These are phyloP conservation scores for Gymnothorax javanicus DNA, from an alignment of 2,797 vertebrate species.

Conservation along the genomic window DNA sequence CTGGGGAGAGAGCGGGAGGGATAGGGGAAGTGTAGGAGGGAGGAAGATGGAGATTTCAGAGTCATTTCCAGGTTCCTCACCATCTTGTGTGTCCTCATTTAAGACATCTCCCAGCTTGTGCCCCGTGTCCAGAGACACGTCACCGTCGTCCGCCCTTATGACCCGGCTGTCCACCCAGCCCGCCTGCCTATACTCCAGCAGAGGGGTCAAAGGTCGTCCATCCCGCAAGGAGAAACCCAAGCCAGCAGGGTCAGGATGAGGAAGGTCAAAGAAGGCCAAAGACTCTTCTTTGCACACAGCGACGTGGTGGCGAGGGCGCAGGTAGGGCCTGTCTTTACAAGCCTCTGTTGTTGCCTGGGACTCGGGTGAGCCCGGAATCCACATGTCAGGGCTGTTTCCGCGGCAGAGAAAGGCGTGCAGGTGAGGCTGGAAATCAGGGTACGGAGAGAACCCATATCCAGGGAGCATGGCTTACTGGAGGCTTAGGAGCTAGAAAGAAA, in stretches of 20 bases:
- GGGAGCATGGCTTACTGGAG: slow-evolving; percentile 70
- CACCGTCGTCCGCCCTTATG: slow-evolving; percentile 16
- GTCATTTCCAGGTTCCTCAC: neutral
- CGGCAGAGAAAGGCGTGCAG: slow-evolving; percentile 71
- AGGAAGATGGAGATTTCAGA: neutral
- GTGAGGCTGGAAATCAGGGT: slow-evolving; percentile 81
- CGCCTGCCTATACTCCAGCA: slow-evolving; percentile 25
- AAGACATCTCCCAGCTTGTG: neutral
- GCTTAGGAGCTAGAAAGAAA: slow-evolving; percentile 62
- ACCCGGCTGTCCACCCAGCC: slow-evolving; percentile 18
- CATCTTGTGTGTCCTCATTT: neutral
- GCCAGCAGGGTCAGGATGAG: slow-evolving; percentile 60
- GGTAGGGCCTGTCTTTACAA: slow-evolving; percentile 65
- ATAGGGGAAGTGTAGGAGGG: slow-evolving; percentile 44
- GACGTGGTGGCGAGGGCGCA: slow-evolving; percentile 70
- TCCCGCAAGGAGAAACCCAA: slow-evolving; percentile 55
- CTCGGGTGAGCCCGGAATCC: slow-evolving; percentile 74
- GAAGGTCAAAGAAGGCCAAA: slow-evolving; percentile 78
- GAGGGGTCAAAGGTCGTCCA: slow-evolving; percentile 36
- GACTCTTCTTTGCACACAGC: slow-evolving; percentile 86
- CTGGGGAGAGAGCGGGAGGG: slow-evolving; percentile 63
- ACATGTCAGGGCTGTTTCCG: slow-evolving; percentile 73
- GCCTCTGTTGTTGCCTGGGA: slow-evolving; percentile 66
- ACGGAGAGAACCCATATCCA: slow-evolving; percentile 82
- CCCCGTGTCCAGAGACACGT: slow-evolving; percentile 14